Percentiles rank a stretch among this genome's conserved stretches.
phyloP scores from a whole-genome alignment of 2,888 invertebrate genomes.

The Leptura quadrifasciata region DNA sequence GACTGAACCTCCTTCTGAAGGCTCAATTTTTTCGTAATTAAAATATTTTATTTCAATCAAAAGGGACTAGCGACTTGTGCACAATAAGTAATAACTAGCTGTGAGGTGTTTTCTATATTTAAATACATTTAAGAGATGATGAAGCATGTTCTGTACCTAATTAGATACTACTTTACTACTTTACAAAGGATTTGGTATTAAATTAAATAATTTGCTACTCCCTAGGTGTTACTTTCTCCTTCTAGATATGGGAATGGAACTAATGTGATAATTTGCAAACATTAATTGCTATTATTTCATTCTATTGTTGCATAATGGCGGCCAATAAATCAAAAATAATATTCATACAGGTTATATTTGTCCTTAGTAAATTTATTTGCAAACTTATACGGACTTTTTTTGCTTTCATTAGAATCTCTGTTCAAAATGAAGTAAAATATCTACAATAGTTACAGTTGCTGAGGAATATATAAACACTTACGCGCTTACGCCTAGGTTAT shows the following conservation, averaged over 20 bases:
- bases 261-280: neutral
- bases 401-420: no score
- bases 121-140: neutral
- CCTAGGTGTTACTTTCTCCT: neutral
- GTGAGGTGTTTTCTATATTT: neutral
- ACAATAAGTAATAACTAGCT: neutral
- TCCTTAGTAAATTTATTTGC: no score
- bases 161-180: neutral
- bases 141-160: neutral
- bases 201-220: neutral
- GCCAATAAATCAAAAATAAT: no score
- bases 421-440: no score
- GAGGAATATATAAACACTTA: no score
- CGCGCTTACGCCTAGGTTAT: no score
- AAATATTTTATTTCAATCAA: constrained; percentile 6
- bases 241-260: neutral
- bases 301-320: no score
- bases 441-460: no score
- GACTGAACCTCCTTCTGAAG: neutral
- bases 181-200: neutral
- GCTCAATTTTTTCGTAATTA: constrained; percentile 12
- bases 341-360: no score
- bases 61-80: neutral
- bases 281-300: neutral
- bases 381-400: no score